Percentiles rank a stretch among this genome's conserved stretches.
Conservation (phyloP, 2,797 vertebrate species). For the Tenualosa thibaudeaui region DNA sequence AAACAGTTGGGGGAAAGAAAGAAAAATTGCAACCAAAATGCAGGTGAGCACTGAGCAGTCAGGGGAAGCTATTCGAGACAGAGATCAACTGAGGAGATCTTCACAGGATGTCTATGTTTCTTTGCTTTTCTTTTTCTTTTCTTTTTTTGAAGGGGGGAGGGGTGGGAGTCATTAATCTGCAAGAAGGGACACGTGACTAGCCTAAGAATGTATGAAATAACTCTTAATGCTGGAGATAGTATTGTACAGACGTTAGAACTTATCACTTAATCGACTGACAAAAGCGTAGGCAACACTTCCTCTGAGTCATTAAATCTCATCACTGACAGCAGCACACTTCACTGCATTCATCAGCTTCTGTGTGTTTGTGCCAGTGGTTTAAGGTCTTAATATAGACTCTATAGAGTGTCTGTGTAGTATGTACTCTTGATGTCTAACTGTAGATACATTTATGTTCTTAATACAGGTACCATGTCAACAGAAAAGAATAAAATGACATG, state of each 20-base stretch:
- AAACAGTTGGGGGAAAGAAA: neutral
- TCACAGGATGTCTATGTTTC: neutral
- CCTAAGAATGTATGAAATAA: neutral
- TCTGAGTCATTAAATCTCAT: neutral
- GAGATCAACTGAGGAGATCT: neutral
- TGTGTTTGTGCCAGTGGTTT: neutral
- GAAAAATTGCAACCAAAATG: constrained; percentile 5
- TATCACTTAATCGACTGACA: neutral
- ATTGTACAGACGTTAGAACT: constrained; percentile 8
- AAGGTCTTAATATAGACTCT: neutral
- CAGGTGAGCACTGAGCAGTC: constrained; percentile 18
- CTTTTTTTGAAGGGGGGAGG: too few relatives aligned
- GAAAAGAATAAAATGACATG: neutral
- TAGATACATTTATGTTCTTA: neutral
- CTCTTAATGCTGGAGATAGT: neutral
- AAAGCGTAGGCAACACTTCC: neutral
- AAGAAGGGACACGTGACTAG: neutral
- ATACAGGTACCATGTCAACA: neutral
- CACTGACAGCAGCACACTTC: neutral
- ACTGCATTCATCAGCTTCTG: neutral
- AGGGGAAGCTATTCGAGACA: neutral
- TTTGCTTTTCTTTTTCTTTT: neutral
- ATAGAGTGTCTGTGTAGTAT: neutral
- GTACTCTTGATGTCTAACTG: neutral
- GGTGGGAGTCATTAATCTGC: neutral